phyloP scores from a whole-genome alignment of 2,888 invertebrate species.

The Griposia aprilina region DNA sequence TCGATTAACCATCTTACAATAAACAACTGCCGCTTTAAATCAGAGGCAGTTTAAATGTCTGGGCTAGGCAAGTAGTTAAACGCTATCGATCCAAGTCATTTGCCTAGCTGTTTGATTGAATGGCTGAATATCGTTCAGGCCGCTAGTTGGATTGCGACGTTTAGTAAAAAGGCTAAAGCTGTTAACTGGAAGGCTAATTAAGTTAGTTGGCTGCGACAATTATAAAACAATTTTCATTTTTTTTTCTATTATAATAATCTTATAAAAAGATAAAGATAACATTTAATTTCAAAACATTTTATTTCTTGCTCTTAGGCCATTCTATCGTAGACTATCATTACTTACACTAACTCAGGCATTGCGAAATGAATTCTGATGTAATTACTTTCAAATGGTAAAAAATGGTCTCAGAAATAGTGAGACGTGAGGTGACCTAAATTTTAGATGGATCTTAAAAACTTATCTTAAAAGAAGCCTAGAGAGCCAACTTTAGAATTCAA shows the following conservation, averaged over 20 bases:
- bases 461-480: constrained; percentile 33
- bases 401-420: constrained; percentile 23
- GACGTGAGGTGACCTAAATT: constrained; percentile 43
- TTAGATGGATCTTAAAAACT: constrained; percentile 42
- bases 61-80: too few relatives aligned
- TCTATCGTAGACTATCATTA: constrained; percentile 18
- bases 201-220: too few relatives aligned
- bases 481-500: constrained; percentile 33
- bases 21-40: too few relatives aligned
- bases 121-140: too few relatives aligned
- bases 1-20: too few relatives aligned
- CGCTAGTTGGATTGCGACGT: too few relatives aligned
- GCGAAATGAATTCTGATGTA: constrained; percentile 42
- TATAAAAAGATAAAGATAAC: background rate
- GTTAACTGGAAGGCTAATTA: too few relatives aligned
- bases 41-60: too few relatives aligned
- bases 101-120: too few relatives aligned
- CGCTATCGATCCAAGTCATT: too few relatives aligned
- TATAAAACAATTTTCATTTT: too few relatives aligned
- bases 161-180: too few relatives aligned
- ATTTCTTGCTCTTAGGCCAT: background rate
- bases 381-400: constrained; percentile 48
- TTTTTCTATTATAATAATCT: background rate
- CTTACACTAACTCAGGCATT: constrained; percentile 7
- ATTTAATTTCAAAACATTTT: background rate